Evolutionary conservation across 1,140 invertebrate genomes (phyloP), one percentile per base, ranked within the genome.

Genomic region (Magallana ariakensis): DNA sequence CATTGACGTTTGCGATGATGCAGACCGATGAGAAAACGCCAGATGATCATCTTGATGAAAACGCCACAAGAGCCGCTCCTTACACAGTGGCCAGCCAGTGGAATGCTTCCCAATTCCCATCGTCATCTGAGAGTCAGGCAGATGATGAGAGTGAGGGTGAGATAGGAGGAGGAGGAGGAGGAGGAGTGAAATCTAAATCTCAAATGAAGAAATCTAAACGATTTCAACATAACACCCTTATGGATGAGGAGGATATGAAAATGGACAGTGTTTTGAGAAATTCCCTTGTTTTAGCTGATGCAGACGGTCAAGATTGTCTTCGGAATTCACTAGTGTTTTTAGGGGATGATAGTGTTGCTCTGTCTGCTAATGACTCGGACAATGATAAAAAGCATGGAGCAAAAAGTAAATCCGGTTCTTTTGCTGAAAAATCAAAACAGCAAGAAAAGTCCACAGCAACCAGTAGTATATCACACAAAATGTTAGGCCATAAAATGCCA

Each of bases 41-140:
- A 54, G 93, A 94, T 88, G 94, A 92, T 58, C 91, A 91, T 80
- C 89, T 90, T 13, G 94, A 94, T 88, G 94, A 94, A 56, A 92
- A 92, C 90, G 94, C 94, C 16, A 94, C 93, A 16, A 88, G 93
- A 33, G 93, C 94, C 26, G 94, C 94, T 46, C 94, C 94, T 53
- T 94, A 92, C 85, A 94, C 93, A n/a, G 89, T 94, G 13, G 92
- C 92, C 83, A 94, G 93, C 92, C 94, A 94, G 85, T 94, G 92
- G 91, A 89, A 89, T 58, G 91, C 90, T 33, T 92, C 92, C 10
- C 92, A 93, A 9, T 93, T 93, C 87, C 92, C 90, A 46, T 92
- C 92, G 19, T 92, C 92, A 88, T 91, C 91, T 19, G 92, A 93
- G 19, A 92, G 90, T 89, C 92, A 92, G 60, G 90, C 89, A 83